Percentiles rank a stretch among this genome's conserved stretches.
phyloP scores from a whole-genome alignment of 2,797 vertebrate species.

The Agapornis canus region DNA sequence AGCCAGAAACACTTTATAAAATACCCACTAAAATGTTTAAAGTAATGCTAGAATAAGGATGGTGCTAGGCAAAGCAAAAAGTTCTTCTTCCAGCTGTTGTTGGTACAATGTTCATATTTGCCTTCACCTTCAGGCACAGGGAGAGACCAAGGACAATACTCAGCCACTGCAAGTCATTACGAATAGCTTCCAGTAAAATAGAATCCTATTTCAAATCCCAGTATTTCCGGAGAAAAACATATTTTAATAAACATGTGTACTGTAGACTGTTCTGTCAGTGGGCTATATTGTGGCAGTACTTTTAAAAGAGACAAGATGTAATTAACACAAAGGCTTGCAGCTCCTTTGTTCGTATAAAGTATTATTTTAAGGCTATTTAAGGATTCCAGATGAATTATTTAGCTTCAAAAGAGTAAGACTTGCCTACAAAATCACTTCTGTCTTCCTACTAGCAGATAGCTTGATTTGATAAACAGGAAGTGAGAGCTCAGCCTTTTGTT shows the following conservation, averaged over 20 bases:
- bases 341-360: slow-evolving; percentile 8
- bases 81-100: neutral
- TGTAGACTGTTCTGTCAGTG: neutral
- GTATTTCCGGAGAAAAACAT: neutral
- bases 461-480: slow-evolving; percentile 68
- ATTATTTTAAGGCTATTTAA: slow-evolving; percentile 8
- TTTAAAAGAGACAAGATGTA: neutral
- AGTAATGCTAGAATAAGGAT: neutral
- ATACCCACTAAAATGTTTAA: neutral
- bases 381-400: slow-evolving; percentile 31
- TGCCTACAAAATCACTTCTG: slow-evolving; percentile 38
- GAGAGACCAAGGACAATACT: neutral
- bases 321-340: neutral
- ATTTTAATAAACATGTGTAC: neutral
- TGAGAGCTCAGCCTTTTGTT: slow-evolving; percentile 44
- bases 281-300: neutral
- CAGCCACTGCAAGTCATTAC: neutral
- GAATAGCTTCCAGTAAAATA: neutral
- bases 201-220: neutral
- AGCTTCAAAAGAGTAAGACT: neutral
- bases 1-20: neutral
- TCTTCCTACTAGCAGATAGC: slow-evolving; percentile 7
- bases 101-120: neutral
- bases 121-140: neutral
- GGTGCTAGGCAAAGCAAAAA: neutral